Evolutionary conservation across 2,113 vertebrate genomes (phyloP).

Genomic region (Meriones unguiculatus): DNA sequence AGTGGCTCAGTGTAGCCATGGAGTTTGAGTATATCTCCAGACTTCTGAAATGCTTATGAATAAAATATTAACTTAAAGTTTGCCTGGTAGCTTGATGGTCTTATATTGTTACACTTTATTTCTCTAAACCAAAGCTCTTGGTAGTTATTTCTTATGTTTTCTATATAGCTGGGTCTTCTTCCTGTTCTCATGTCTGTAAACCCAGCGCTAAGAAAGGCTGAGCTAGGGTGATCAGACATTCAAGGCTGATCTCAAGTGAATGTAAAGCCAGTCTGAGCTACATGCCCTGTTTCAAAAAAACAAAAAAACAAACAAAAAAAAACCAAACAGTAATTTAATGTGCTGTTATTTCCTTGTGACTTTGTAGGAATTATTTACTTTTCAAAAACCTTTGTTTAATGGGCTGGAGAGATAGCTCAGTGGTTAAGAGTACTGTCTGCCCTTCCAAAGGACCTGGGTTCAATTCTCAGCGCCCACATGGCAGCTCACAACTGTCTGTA

Average conservation of each 20-base stretch:
- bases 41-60: background rate
- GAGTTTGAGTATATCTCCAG: conserved; percentile 30
- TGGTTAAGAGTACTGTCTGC: too few relatives aligned
- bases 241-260: background rate
- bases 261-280: background rate
- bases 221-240: background rate
- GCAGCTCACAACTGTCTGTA: too few relatives aligned
- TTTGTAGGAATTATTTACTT: conserved; percentile 46
- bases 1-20: background rate
- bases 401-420: too few relatives aligned
- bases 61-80: conserved; percentile 18
- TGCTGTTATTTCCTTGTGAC: conserved; percentile 1
- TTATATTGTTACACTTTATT: background rate
- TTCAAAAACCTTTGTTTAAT: too few relatives aligned
- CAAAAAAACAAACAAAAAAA: too few relatives aligned
- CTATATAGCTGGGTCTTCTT: background rate
- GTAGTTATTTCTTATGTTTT: conserved; percentile 36
- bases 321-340: background rate
- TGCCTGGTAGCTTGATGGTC: background rate
- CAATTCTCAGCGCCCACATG: too few relatives aligned
- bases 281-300: background rate
- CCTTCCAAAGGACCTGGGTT: too few relatives aligned
- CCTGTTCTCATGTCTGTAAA: background rate
- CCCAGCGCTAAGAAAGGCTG: background rate
- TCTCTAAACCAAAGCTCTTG: background rate